Percentiles rank a stretch among this genome's conserved stretches.
Evolutionary conservation across 2,888 invertebrate genomes (phyloP).

Genomic region (Hyppa rectilinea): DNA sequence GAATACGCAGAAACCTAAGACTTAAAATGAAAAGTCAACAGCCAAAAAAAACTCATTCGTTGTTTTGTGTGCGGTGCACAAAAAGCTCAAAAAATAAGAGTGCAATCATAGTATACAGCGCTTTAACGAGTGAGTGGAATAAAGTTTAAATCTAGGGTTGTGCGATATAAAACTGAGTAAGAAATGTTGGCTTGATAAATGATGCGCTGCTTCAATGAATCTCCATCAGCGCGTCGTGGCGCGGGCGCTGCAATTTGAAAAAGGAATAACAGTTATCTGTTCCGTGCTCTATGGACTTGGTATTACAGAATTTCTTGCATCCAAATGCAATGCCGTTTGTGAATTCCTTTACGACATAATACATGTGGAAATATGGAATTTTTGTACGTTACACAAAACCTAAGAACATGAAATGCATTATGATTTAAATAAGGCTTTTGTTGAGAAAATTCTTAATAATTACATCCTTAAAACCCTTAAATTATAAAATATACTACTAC

Average conservation of each 20-base stretch:
- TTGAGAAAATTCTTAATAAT: neutral
- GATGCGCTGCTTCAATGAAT: constrained; percentile 86
- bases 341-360: constrained; percentile 20
- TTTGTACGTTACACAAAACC: neutral
- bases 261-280: constrained; percentile 80
- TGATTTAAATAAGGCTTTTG: neutral
- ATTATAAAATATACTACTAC: constrained; percentile 24
- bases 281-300: constrained; percentile 71
- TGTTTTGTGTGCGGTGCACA: constrained; percentile 60
- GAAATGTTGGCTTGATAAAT: constrained; percentile 86
- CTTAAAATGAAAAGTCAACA: constrained; percentile 58
- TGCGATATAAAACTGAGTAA: constrained; percentile 80
- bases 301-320: constrained; percentile 67
- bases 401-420: constrained; percentile 3
- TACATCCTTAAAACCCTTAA: neutral
- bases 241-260: constrained; percentile 82
- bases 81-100: constrained; percentile 76
- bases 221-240: constrained; percentile 83
- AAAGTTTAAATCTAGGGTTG: constrained; percentile 80
- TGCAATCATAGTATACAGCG: constrained; percentile 76
- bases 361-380: constrained; percentile 24
- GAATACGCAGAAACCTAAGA: constrained; percentile 45
- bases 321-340: constrained; percentile 43
- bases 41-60: constrained; percentile 49
- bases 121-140: constrained; percentile 77